Conservation (phyloP, 2,113 vertebrate species). For the Microtus ochrogaster region DNA sequence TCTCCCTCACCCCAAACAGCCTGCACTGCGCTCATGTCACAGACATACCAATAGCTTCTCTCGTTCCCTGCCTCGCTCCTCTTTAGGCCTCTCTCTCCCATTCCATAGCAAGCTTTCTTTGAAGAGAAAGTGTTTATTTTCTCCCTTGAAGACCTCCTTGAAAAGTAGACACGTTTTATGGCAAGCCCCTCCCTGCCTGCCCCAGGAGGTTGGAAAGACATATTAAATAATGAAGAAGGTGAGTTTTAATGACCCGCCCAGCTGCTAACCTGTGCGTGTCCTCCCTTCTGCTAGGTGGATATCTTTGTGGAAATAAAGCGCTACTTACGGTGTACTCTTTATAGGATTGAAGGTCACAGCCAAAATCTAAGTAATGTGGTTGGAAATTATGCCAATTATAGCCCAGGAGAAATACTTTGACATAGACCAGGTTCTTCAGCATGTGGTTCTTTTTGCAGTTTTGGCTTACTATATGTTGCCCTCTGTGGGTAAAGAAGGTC, state of each 20-base stretch:
- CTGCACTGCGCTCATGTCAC: background rate
- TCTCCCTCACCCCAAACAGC: background rate
- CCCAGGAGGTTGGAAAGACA: constrained; percentile 32
- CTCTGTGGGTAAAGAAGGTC: background rate
- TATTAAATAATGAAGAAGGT: constrained; percentile 58
- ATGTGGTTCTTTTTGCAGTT: background rate
- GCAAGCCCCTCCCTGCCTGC: background rate
- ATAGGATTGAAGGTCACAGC: constrained; percentile 3
- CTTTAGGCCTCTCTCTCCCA: background rate
- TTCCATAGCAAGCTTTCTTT: background rate
- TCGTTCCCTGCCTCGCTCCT: background rate
- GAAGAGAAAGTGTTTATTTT: constrained; percentile 38
- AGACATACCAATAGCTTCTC: background rate
- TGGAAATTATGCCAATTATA: constrained; percentile 20
- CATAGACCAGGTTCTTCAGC: background rate
- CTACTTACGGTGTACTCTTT: constrained; percentile 22
- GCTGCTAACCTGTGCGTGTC: background rate
- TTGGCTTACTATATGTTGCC: background rate
- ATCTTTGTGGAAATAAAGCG: background rate
- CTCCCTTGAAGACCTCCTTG: constrained; percentile 41
- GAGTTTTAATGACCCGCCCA: constrained; percentile 34
- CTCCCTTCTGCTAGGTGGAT: background rate
- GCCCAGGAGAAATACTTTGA: constrained; percentile 5
- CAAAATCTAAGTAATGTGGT: constrained; percentile 29
- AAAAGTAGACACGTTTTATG: constrained; percentile 31